Base-by-base conservation (phyloP, 1,140 invertebrate species). In the Cydia pomonella region DNA sequence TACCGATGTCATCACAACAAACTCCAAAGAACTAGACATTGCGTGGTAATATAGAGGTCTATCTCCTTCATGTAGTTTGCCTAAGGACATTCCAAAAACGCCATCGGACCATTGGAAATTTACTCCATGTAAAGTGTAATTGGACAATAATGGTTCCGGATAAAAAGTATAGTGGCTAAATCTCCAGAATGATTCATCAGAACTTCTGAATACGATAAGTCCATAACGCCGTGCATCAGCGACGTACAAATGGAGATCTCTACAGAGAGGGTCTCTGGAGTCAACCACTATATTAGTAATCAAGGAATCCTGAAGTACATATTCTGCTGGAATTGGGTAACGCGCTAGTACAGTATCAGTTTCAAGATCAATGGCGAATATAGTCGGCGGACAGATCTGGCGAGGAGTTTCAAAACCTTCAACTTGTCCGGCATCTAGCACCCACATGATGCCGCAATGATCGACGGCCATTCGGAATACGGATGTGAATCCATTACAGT, bases 71-170 rank as follows among this genome's bases (percentile, higher is more conserved):
- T 95, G 93, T 0, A 94, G 78, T 1, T 95, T 95, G 16, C 95
- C 95, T 62, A 97, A 80, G 4, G 96, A 95, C 87, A 97, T 93
- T 0, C 96, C 96, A 79, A 97, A 97, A 21, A 97, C 90, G 1
- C 97, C 97, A 79, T 97, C 97, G 1, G 95, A 94, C 96, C 97
- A 97, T 79, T 96, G 95, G 81, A 96, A 97, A 71, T 95, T 95
- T 0, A 97, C 78, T 13, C 95, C 96, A 74, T 97, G 96, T 2
- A 96, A 76, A 25, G 95, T 95, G 76, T 95, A 96, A 79, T 95
- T 95, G 0, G 96, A 94, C 0, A 95, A 93, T 21, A 97, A 77
- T 0, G 97, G 97, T 82, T 97, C 96, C 0, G 97, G 97, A 75
- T 94, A 96, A 82, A 97, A 97, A 6, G 95, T 94, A 73, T 96